Evolutionary conservation across 2,113 vertebrate genomes (phyloP).

Genomic region (Xiphophorus hellerii): DNA sequence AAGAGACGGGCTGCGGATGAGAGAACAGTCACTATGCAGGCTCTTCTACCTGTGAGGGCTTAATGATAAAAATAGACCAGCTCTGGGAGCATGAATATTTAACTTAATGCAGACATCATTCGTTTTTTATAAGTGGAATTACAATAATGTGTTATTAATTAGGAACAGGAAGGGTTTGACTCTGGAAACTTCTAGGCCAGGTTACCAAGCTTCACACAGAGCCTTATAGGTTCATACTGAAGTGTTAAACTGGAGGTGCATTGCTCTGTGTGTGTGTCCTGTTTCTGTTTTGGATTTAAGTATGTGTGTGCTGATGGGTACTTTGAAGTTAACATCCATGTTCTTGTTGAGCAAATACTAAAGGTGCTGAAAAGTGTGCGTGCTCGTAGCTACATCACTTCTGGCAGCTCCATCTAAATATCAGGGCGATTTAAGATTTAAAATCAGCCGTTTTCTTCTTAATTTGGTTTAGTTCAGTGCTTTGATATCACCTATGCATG

Average conservation of each 20-base stretch:
- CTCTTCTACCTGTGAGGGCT: slow-evolving; percentile 71
- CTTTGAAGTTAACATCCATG: slow-evolving; percentile 18
- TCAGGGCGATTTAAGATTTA: neutral
- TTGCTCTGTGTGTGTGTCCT: neutral
- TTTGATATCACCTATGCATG: slow-evolving; percentile 2
- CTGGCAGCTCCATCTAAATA: slow-evolving; percentile 22
- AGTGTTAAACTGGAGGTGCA: slow-evolving; percentile 30
- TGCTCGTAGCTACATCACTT: slow-evolving; percentile 1
- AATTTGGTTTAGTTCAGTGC: neutral
- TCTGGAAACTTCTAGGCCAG: slow-evolving; percentile 43
- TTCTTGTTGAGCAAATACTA: slow-evolving; percentile 8
- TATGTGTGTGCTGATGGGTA: slow-evolving; percentile 1
- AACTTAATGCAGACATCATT: slow-evolving; percentile 76
- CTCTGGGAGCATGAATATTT: slow-evolving; percentile 77
- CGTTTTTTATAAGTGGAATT: slow-evolving; percentile 27
- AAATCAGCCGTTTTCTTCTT: slow-evolving; percentile 2
- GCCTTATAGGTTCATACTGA: slow-evolving; percentile 6
- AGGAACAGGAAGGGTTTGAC: neutral
- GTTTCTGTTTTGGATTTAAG: slow-evolving; percentile 10
- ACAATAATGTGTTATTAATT: slow-evolving; percentile 32
- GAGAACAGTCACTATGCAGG: slow-evolving; percentile 63
- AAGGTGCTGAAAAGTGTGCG: neutral
- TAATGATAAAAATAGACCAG: slow-evolving; percentile 77
- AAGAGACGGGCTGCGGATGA: slow-evolving; percentile 63
- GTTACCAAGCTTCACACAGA: slow-evolving; percentile 28